These are phyloP conservation scores for Hetaerina titia DNA, from an alignment of 2,888 invertebrate genomes.

Conservation along the genomic window DNA sequence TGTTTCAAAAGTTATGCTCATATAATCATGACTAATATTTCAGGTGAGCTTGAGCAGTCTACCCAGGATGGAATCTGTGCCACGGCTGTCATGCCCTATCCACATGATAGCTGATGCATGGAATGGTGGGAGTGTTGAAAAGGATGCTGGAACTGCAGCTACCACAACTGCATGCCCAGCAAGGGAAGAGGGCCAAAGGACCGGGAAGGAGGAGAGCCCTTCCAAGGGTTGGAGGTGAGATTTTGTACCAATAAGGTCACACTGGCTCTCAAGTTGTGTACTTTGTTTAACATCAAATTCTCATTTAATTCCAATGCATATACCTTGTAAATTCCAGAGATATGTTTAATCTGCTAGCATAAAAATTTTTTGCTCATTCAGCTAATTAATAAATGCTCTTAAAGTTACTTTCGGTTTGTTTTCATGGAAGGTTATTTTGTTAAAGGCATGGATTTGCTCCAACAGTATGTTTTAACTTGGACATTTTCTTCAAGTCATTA, in stretches of 20 bases:
- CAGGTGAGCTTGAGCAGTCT: conserved; percentile 80
- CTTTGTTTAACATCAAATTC: neutral
- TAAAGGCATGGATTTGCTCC: no score
- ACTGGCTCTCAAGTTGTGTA: neutral
- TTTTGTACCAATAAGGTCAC: no score
- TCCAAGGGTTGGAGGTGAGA: conserved; percentile 37
- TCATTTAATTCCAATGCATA: neutral
- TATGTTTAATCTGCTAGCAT: no score
- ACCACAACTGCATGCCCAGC: conserved; percentile 70
- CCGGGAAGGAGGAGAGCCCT: conserved; percentile 32
- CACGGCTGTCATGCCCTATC: conserved; percentile 80
- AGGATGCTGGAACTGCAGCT: conserved; percentile 69
- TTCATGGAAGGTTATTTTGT: no score
- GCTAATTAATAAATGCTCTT: no score
- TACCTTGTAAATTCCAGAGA: no score
- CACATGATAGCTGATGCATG: conserved; percentile 74
- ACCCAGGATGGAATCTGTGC: conserved; percentile 87
- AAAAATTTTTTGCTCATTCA: no score
- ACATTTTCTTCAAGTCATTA: no score
- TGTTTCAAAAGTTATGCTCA: conserved; percentile 75
- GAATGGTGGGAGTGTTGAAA: conserved; percentile 69
- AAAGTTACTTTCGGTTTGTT: no score
- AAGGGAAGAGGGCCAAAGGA: conserved; percentile 34
- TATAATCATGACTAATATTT: conserved; percentile 70
- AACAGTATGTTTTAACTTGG: no score